Conservation (phyloP, 1,140 invertebrate species). For the Lordiphosa clarofinis region DNA sequence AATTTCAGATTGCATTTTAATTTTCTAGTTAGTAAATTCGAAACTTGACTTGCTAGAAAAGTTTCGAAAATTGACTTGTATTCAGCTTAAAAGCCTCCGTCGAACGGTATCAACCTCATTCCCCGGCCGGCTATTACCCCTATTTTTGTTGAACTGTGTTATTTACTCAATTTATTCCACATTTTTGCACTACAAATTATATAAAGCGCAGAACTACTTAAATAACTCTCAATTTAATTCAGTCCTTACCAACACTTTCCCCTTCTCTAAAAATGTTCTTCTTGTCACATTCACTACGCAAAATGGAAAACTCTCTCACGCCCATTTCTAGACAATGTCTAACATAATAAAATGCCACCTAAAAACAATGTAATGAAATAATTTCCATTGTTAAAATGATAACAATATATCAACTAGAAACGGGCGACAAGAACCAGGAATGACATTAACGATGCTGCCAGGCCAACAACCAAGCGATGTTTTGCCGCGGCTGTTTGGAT, state of each 20-base stretch:
- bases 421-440: slow-evolving; percentile 25
- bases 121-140: no score
- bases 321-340: slow-evolving; percentile 26
- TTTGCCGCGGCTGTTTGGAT: slow-evolving; percentile 47
- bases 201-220: no score
- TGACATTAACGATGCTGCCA: slow-evolving; percentile 40
- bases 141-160: no score
- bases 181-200: no score
- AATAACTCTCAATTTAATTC: neutral
- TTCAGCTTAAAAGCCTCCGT: no score
- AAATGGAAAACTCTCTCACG: slow-evolving; percentile 1
- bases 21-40: no score
- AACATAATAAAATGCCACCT: slow-evolving; percentile 55
- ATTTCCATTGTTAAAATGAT: slow-evolving; percentile 74
- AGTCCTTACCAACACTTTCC: slow-evolving; percentile 4
- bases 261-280: slow-evolving; percentile 1
- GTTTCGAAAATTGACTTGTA: no score
- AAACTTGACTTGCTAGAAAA: no score
- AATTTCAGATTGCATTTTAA: no score
- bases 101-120: no score
- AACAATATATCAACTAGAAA: slow-evolving; percentile 76
- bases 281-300: slow-evolving; percentile 20
- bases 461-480: slow-evolving; percentile 24
- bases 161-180: no score
- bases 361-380: slow-evolving; percentile 75